Percentiles rank a stretch among this genome's conserved stretches.
Conservation (phyloP, 1,140 invertebrate genomes). For the Lysiphlebus fabarum region DNA sequence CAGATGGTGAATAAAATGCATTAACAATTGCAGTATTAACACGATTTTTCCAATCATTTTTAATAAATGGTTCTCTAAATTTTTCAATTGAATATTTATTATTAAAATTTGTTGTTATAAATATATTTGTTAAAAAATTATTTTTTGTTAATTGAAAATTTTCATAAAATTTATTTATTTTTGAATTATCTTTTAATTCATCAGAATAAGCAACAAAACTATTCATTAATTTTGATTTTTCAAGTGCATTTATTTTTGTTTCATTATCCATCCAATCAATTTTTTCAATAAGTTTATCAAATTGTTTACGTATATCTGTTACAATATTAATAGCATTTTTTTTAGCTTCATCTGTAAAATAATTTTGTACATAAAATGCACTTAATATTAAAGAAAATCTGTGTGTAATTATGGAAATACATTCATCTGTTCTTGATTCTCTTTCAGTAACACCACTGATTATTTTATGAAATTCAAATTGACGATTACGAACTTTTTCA, state of each 20-base stretch:
- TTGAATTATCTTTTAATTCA: constrained; percentile 72
- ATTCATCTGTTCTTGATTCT: constrained; percentile 83
- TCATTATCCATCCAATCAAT: constrained; percentile 87
- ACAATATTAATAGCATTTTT: constrained; percentile 64
- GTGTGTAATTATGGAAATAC: constrained; percentile 67
- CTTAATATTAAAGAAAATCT: constrained; percentile 71
- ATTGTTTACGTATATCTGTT: constrained; percentile 54
- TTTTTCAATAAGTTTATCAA: constrained; percentile 34
- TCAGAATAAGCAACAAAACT: constrained; percentile 79
- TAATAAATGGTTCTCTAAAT: no score
- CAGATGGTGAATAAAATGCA: no score
- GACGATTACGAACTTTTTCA: constrained; percentile 67
- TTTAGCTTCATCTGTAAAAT: constrained; percentile 55
- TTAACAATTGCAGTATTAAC: no score
- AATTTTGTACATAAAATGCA: constrained; percentile 47
- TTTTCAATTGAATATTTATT: no score
- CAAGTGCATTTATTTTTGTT: constrained; percentile 68
- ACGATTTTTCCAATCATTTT: no score
- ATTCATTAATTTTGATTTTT: constrained; percentile 71
- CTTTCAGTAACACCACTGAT: constrained; percentile 71
- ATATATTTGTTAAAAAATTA: no score
- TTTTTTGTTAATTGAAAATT: constrained; percentile 65
- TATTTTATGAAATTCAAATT: constrained; percentile 71
- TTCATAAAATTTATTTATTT: constrained; percentile 73
- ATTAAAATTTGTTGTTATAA: no score